Conservation (phyloP, 2,797 vertebrate species). For the Clarias pachynema region DNA sequence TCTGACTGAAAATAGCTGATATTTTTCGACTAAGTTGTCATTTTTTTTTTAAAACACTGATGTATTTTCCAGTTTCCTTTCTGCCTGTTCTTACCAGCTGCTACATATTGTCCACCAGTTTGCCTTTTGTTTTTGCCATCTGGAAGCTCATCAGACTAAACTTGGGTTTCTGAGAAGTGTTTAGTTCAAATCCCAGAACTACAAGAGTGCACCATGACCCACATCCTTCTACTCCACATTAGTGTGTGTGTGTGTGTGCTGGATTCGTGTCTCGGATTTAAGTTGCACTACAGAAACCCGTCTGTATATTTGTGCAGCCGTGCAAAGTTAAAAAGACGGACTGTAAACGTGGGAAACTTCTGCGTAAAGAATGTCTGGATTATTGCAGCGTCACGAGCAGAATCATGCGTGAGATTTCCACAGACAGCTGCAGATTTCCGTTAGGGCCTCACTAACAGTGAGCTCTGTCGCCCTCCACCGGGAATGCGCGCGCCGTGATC, state of each 20-base stretch:
- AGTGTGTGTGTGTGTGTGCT: neutral
- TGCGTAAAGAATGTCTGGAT: neutral
- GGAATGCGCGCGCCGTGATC: conserved; percentile 26
- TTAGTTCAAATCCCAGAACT: neutral
- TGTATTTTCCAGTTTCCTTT: neutral
- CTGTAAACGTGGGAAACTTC: no score
- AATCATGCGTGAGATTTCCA: neutral
- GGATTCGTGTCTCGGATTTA: neutral
- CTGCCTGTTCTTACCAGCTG: neutral
- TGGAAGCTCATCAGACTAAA: neutral
- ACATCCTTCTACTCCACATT: neutral
- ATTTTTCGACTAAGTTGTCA: neutral
- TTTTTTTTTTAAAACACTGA: neutral
- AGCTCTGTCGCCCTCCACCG: conserved; percentile 39
- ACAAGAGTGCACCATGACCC: neutral
- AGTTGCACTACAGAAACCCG: neutral
- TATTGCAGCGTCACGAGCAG: neutral
- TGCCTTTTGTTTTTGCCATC: neutral
- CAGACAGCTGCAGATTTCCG: conserved; percentile 38
- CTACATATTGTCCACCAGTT: neutral
- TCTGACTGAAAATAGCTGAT: neutral
- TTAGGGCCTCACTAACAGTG: neutral
- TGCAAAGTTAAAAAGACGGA: neutral
- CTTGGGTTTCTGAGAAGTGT: neutral
- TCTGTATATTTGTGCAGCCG: neutral